These are phyloP conservation scores for Columba janthina DNA, from an alignment of 2,113 vertebrate species.

Conservation along the genomic window DNA sequence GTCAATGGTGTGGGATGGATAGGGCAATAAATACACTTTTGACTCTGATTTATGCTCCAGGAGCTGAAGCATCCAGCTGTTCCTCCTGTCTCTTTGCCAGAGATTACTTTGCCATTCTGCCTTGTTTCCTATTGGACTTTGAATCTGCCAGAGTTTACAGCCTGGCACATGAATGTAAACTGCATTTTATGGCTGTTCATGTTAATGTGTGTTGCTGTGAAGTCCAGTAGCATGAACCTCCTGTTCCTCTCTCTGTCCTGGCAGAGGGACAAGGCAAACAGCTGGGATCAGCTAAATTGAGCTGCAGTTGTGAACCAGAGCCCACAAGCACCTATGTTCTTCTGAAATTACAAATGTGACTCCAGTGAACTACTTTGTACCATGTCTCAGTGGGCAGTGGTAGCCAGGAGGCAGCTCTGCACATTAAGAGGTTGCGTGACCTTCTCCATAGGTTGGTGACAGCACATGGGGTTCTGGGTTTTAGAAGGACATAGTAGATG, in stretches of 20 bases:
- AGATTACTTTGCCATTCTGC: conserved; percentile 5
- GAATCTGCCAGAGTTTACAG: background rate
- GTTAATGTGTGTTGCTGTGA: background rate
- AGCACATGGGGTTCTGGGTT: background rate
- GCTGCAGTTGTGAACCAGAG: background rate
- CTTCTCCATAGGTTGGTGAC: background rate
- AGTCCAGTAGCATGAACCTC: background rate
- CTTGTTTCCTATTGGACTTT: background rate
- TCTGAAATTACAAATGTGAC: background rate
- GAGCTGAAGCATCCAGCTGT: conserved; percentile 22
- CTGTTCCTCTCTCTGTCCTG: background rate
- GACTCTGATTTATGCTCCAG: background rate
- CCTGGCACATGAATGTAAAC: background rate
- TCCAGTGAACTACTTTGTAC: fast-evolving
- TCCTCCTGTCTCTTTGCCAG: background rate
- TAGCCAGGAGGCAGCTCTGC: background rate
- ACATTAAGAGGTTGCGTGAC: background rate
- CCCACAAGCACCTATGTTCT: background rate
- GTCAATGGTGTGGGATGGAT: background rate
- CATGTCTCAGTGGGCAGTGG: fast-evolving
- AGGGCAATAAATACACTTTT: background rate
- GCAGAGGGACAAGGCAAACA: background rate
- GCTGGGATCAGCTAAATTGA: background rate
- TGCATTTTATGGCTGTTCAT: background rate
- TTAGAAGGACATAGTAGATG: background rate